Evolutionary conservation across 2,888 invertebrate genomes (phyloP), one percentile per base, ranked within the genome.

Genomic region (Watsonalla binaria): DNA sequence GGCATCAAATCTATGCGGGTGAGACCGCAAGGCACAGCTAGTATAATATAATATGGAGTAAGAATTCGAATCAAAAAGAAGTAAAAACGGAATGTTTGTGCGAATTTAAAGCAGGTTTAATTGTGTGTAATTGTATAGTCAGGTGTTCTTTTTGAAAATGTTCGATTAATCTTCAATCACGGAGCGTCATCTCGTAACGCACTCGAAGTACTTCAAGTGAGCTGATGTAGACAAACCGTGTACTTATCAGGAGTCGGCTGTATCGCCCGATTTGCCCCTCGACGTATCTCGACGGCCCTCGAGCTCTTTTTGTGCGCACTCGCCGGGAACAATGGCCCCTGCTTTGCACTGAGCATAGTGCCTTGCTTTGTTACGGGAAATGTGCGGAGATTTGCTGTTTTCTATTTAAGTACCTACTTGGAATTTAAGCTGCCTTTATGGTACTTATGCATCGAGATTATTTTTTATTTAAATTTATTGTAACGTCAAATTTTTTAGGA

Each of bases 191-290:
- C 35, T 37, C 5, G 5, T 48, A 0, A 34, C 35, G 34, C 13
- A 6, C 15, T 15, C 37, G 14, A 13, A 49, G 42, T 11, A 42
- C 42, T 9, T 37, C n/a, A 9, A 14, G 8, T 37, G 14, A 37
- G 49, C 49, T 49, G 34, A 15, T 39, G 9, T 13, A 13, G 9
- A 7, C 14, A 37, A 39, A 49, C 9, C 37, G 35, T 46, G 56
- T 58, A 65, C 68, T 68, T 62, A 63, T 65, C 57, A 55, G 51
- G 15, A 14, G 39, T 46, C 58, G 52, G 54, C 14, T 57, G 66
- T 69, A 70, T 72, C 72, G 67, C 68, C 57, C 68, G 70, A 71
- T 72, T 72, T 70, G 63, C 69, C 63, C 63, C 68, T 68, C 61
- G 58, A 50, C 51, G 60, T 68, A 68, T 68, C 68, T 68, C 56